Conservation (phyloP, 2,888 invertebrate species). For the Drosophila infuscata region DNA sequence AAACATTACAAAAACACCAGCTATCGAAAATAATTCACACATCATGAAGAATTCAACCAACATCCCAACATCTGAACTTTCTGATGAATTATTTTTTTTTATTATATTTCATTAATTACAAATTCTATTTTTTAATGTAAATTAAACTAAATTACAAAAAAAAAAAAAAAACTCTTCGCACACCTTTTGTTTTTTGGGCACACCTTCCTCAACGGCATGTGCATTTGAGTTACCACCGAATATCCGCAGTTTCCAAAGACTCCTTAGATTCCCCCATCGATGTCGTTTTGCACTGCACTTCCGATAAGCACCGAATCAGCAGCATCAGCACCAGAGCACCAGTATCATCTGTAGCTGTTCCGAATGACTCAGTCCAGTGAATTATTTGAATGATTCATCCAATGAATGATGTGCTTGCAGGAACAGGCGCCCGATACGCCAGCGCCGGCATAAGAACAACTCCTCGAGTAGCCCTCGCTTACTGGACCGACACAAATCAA, state of each 20-base stretch:
- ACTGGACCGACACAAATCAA: constrained; percentile 6
- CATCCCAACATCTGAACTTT: constrained; percentile 71
- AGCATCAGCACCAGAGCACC: constrained; percentile 15
- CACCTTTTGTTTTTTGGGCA: constrained; percentile 20
- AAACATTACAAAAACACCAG: constrained; percentile 52
- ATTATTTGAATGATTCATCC: not conserved
- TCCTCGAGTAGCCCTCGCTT: constrained; percentile 11
- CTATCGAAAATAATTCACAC: constrained; percentile 69
- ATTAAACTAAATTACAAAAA: constrained; percentile 81
- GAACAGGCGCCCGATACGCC: constrained; percentile 76
- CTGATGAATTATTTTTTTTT: constrained; percentile 69
- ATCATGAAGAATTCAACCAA: constrained; percentile 64
- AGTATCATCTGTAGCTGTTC: constrained; percentile 8
- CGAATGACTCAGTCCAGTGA: constrained; percentile 8
- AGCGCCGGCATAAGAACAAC: constrained; percentile 60
- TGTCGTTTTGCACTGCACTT: constrained; percentile 17
- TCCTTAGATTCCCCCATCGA: constrained; percentile 6
- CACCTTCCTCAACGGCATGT: constrained; percentile 4
- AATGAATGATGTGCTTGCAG: constrained; percentile 53
- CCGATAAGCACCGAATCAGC: constrained; percentile 2
- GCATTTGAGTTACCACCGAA: not conserved
- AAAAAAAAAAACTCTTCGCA: constrained; percentile 33
- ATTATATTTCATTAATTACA: constrained; percentile 81
- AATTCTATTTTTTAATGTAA: constrained; percentile 84
- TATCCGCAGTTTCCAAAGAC: not conserved